Evolutionary conservation across 2,797 vertebrate genomes (phyloP).

Genomic region (Crenuchus spilurus): DNA sequence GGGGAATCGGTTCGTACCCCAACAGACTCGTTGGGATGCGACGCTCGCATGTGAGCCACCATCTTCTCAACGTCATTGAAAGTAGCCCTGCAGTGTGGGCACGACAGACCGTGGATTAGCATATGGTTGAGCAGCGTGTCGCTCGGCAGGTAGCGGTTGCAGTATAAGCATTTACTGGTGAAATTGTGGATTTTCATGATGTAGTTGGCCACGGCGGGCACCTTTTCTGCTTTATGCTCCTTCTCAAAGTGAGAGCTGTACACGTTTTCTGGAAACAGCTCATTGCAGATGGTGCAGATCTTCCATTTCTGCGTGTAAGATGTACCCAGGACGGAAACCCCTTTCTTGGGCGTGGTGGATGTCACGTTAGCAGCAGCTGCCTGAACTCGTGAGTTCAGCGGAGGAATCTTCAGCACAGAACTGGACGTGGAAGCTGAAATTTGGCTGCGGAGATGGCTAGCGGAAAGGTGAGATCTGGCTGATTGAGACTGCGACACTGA

Average conservation of each 20-base stretch:
- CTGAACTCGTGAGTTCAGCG: slow-evolving; percentile 87
- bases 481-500: slow-evolving; percentile 90
- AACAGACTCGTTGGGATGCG: slow-evolving; percentile 90
- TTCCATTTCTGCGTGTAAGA: slow-evolving; percentile 99
- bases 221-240: slow-evolving; percentile 98
- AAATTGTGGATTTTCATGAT: slow-evolving; percentile 99
- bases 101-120: slow-evolving; percentile 96
- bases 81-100: slow-evolving; percentile 93
- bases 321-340: slow-evolving; percentile 84
- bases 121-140: slow-evolving; percentile 97
- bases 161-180: slow-evolving; percentile 99
- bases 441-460: slow-evolving; percentile 82
- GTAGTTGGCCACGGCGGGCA: slow-evolving; percentile 96
- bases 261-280: slow-evolving; percentile 98
- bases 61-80: slow-evolving; percentile 99
- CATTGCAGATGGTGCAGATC: slow-evolving; percentile 98
- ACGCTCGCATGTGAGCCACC: slow-evolving; percentile 94
- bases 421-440: slow-evolving; percentile 80
- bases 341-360: slow-evolving; percentile 79
- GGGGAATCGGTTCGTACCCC: slow-evolving; percentile 95
- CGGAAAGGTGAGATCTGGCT: slow-evolving; percentile 87
- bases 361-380: slow-evolving; percentile 80
- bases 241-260: slow-evolving; percentile 98
- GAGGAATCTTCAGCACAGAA: slow-evolving; percentile 82
- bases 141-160: slow-evolving; percentile 97